Evolutionary conservation across 2,888 invertebrate species (phyloP), one percentile per base, ranked within the genome.

Genomic region (Ferdinandea cuprea): DNA sequence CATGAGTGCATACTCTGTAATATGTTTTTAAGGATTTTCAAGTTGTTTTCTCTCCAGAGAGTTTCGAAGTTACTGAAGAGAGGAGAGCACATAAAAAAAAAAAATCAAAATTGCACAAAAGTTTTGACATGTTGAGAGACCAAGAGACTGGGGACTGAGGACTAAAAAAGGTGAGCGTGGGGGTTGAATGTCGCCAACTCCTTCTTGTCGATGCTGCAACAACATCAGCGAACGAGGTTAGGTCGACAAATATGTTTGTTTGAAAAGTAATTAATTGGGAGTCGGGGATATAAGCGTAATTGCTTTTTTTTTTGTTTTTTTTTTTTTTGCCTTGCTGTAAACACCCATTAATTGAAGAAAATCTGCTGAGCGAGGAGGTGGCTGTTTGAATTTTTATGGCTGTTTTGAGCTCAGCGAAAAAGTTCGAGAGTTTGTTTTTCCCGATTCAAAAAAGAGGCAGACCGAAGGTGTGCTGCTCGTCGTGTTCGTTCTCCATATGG

Each of bases 11-110:
- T 78, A 77, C 83, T 72, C 48, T 46, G 78, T 77, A 83, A 83
- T 78, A 83, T 83, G 83, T 83, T 83, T 83, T 83, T 83, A 78
- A 78, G 77, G 78, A 77, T 83, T 78, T 83, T 68, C 59, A 80
- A 76, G 52, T 81, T 76, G 71, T 74, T 72, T 54, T 73, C 37
- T 13, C 21, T 19, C 37, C 5, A 15, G 19, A 21, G 35, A 59
- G 37, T 19, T n/a, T n/a, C n/a, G n/a, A n/a, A 42, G 8, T n/a
- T n/a, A n/a, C n/a, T n/a, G 37, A 15, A 30, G 19, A 30, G 48
- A 30, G 25, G 28, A 28, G 0, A 1, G n/a, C n/a, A n/a, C n/a
- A n/a, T n/a, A n/a, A 3, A 21, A 40, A 37, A 30, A 37, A 44
- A 11, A 5, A 4, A 44, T n/a, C 46, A 59, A 71, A 50, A 46